Evolutionary conservation across 2,888 invertebrate genomes (phyloP).

Genomic region (Acleris emargana): DNA sequence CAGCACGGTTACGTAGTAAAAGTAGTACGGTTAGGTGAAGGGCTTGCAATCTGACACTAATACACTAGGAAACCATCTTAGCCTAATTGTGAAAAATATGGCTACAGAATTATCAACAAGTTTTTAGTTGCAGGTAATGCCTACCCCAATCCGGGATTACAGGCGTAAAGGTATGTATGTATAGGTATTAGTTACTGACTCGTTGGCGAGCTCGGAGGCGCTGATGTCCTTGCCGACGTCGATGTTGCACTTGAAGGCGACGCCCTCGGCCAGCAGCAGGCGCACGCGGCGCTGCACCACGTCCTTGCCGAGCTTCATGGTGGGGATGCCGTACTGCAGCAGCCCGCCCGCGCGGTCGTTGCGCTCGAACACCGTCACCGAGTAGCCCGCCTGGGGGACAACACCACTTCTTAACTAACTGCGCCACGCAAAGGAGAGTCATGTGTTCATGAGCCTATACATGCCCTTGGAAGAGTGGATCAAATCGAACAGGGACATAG

Average conservation of each 20-base stretch:
- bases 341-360: slow-evolving; percentile 98
- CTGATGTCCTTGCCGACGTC: slow-evolving; percentile 96
- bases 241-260: slow-evolving; percentile 93
- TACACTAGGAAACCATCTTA: too few relatives aligned
- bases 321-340: slow-evolving; percentile 98
- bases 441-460: too few relatives aligned
- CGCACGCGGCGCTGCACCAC: slow-evolving; percentile 95
- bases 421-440: not conserved
- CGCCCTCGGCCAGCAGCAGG: slow-evolving; percentile 94
- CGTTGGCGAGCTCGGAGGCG: slow-evolving; percentile 86
- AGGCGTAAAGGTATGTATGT: too few relatives aligned
- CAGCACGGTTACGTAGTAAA: too few relatives aligned
- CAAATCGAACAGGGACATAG: too few relatives aligned
- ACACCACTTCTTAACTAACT: not conserved
- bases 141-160: too few relatives aligned
- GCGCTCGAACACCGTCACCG: slow-evolving; percentile 98
- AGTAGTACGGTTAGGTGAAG: too few relatives aligned
- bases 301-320: slow-evolving; percentile 98
- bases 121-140: too few relatives aligned
- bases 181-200: slow-evolving; percentile 66
- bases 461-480: too few relatives aligned
- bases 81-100: too few relatives aligned
- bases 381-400: slow-evolving; percentile 90
- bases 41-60: too few relatives aligned
- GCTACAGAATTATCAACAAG: too few relatives aligned